A percentile compares a stretch with the other conserved stretches of the same genome.
Conservation (phyloP, 2,113 vertebrate genomes). For the Trematocara macrostoma region DNA sequence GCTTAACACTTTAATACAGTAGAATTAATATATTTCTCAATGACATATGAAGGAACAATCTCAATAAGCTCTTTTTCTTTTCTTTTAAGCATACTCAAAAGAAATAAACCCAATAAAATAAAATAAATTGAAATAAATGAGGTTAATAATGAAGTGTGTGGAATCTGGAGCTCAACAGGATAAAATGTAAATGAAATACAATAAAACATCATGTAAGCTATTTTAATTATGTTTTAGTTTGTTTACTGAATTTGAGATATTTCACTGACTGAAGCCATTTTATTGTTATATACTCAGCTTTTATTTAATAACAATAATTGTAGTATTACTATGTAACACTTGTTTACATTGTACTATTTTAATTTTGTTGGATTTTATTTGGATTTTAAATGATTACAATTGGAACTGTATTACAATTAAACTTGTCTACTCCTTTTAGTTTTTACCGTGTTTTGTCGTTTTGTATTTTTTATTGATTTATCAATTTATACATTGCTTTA, state of each 20-base stretch:
- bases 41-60: background rate
- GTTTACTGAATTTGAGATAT: background rate
- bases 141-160: background rate
- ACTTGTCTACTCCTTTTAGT: background rate
- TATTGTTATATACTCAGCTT: background rate
- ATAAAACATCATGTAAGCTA: background rate
- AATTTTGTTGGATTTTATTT: background rate
- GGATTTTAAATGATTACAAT: background rate
- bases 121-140: background rate
- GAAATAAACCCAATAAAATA: background rate
- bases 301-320: background rate
- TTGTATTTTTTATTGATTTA: background rate
- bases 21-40: background rate
- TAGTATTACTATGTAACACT: background rate
- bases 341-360: background rate
- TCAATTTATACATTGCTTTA: background rate
- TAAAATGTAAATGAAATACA: background rate
- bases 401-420: background rate
- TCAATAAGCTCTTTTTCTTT: background rate
- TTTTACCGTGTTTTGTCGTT: background rate
- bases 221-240: background rate
- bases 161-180: background rate
- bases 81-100: background rate
- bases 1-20: background rate
- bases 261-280: background rate